Base-by-base conservation (phyloP, 2,888 invertebrate genomes). In the Eupithecia abbreviata region DNA sequence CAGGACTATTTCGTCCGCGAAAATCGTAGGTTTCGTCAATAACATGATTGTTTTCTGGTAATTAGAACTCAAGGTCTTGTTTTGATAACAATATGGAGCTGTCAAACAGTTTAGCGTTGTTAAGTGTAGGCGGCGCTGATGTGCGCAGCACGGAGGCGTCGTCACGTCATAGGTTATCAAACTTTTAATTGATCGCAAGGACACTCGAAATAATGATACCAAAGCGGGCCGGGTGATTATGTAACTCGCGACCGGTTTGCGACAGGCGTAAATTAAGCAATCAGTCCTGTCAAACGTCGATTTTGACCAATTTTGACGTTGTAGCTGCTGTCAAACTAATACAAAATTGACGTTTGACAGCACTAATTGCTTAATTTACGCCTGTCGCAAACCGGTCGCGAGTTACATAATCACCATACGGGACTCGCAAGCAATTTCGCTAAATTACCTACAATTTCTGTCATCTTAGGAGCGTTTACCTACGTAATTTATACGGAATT, bases 1-100 rank as follows among this genome's bases (percentile, higher is more conserved):
- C 62, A 93, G 80, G 41, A 92, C 83, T 18, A 91, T 81, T 82
- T 93, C 93, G 78, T 92, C 92, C 3, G 90, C 92, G 80, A 91
- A 89, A 76, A 87, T 81, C 43, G 86, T 82, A 72, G 89, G 89
- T 77, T 84, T 78, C 68, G 84, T 73, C 65, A 72, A 72, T 42
- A 81, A 51, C 83, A 83, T 83, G 71, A 49, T 78, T 73, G 43
- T 67, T 47, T 69, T 69, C n/a, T 30, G 18, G 42, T 41, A 66
- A 66, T 15, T 66, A 7, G 13, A 42, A 66, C 41, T 42, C 42
- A 66, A 81, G 76, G 76, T 73, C 73, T 72, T 76, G 45, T 71
- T 74, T 45, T 74, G 75, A 73, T 73, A 62, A 72, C 77, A 76
- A 66, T 71, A 67, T 43, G 13, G 69, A 80, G 80, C 81, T 79